Evolutionary conservation across 2,888 invertebrate genomes (phyloP).

Genomic region (Syrista parreyssii): DNA sequence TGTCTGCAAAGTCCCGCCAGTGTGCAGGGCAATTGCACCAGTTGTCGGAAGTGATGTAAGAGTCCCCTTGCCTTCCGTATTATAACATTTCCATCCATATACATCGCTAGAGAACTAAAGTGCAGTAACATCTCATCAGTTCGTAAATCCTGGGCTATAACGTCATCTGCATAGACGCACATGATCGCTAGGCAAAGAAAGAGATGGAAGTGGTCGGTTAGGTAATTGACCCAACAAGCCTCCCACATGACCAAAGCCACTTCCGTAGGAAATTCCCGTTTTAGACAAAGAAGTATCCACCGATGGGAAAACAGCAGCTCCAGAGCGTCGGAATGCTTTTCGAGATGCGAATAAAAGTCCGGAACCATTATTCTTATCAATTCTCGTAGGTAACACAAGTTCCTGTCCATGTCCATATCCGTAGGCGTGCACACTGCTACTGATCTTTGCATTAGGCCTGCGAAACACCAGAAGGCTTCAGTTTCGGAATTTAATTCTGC

Average conservation of each 20-base stretch:
- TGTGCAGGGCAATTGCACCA: slow-evolving; percentile 89
- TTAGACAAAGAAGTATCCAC: slow-evolving; percentile 95
- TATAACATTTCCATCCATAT: slow-evolving; percentile 94
- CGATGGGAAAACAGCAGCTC: slow-evolving; percentile 94
- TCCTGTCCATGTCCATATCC: slow-evolving; percentile 94
- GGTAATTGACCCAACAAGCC: slow-evolving; percentile 96
- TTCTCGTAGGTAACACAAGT: slow-evolving; percentile 88
- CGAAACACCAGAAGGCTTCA: slow-evolving; percentile 98
- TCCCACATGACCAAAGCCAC: slow-evolving; percentile 95
- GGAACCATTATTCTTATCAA: slow-evolving; percentile 90
- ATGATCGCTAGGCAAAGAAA: slow-evolving; percentile 95
- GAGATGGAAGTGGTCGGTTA: slow-evolving; percentile 95
- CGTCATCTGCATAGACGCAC: slow-evolving; percentile 92
- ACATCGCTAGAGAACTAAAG: slow-evolving; percentile 96
- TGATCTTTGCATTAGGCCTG: slow-evolving; percentile 93
- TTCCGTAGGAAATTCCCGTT: slow-evolving; percentile 89
- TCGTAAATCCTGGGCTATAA: slow-evolving; percentile 90
- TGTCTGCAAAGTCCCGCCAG: slow-evolving; percentile 87
- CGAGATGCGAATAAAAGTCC: slow-evolving; percentile 88
- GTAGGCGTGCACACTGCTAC: slow-evolving; percentile 96
- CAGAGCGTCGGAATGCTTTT: slow-evolving; percentile 86
- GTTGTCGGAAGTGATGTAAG: slow-evolving; percentile 89
- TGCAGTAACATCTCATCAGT: slow-evolving; percentile 95
- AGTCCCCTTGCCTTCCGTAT: slow-evolving; percentile 92
- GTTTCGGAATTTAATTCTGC: slow-evolving; percentile 95